Evolutionary conservation across 2,888 invertebrate species (phyloP), one percentile per base, ranked within the genome.

Genomic region (Venusia cambrica): DNA sequence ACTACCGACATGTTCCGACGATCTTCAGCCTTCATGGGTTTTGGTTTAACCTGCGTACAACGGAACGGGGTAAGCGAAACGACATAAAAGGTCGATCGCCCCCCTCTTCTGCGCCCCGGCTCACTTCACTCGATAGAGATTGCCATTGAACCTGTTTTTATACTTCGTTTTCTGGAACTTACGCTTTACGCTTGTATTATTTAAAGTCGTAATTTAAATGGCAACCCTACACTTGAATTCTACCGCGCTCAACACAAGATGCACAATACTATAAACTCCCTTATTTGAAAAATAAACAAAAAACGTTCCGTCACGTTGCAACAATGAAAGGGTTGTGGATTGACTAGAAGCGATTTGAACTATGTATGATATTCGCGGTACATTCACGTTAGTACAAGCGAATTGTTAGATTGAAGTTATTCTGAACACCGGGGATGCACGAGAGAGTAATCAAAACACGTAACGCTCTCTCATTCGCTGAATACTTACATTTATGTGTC

Each of bases 1-100:
- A 35, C n/a, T n/a, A n/a, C n/a, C n/a, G n/a, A 40, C 21, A 36
- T 35, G 33, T 33, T n/a, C 29, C 38, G 38, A 15, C 18, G 45
- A 22, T 50, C 45, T 42, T 51, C 46, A 41, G 27, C 41, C 47
- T 69, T 84, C 79, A 87, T 44, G 85, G 87, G 55, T 85, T 87
- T 57, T 87, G 87, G 73, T 87, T 87, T 71, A 87, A 87, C 87
- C 87, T 87, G 87, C 78, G 76, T 78, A 81, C 66, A 85, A 84
- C 70, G 78, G 72, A 81, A 83, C 68, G 78, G 40, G 75, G 78
- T 84, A 67, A 84, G 80, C 83, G 83, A 78, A 49, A 66, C 80
- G 77, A 79, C 78, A 65, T 57, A 44, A 52, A 29, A 50, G 62
- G 77, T 67, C 76, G 76, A 81, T 74, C 79, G 73, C 75, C 81